phyloP scores from a whole-genome alignment of 2,888 invertebrate genomes.

The Molanna angustata region DNA sequence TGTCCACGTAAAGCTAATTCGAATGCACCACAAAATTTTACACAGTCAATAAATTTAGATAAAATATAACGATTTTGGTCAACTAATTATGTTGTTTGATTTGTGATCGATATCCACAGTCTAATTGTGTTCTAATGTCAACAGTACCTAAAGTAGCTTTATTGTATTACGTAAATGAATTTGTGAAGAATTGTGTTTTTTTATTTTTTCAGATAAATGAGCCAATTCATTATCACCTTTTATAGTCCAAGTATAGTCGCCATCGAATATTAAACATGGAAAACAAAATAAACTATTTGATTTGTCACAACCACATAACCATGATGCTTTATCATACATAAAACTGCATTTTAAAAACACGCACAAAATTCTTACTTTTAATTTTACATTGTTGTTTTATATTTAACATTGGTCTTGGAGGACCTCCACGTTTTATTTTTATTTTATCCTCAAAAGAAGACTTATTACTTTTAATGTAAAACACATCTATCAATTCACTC shows the following conservation, averaged over 20 bases:
- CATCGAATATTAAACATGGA: conserved; percentile 32
- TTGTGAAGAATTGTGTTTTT: conserved; percentile 15
- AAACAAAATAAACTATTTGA: conserved; percentile 34
- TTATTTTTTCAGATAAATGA: conserved; percentile 6
- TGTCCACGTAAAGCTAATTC: conserved; percentile 37
- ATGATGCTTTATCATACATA: conserved; percentile 27
- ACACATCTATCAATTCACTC: no score
- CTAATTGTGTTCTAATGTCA: background rate
- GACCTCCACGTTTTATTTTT: no score
- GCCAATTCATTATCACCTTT: conserved; percentile 30
- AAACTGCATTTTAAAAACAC: no score
- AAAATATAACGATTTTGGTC: conserved; percentile 34
- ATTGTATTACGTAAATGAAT: conserved; percentile 31
- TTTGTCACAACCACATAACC: conserved; percentile 32
- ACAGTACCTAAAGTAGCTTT: conserved; percentile 2
- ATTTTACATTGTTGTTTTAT: no score
- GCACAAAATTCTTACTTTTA: no score
- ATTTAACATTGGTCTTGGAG: no score
- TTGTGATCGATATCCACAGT: background rate
- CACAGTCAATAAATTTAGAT: conserved; percentile 36
- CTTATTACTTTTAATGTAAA: no score
- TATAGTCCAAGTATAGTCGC: conserved; percentile 22
- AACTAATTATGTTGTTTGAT: conserved; percentile 31
- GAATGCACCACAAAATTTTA: conserved; percentile 38
- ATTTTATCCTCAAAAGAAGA: no score